phyloP scores from a whole-genome alignment of 2,888 invertebrate species.

The Calameuta pallipes region DNA sequence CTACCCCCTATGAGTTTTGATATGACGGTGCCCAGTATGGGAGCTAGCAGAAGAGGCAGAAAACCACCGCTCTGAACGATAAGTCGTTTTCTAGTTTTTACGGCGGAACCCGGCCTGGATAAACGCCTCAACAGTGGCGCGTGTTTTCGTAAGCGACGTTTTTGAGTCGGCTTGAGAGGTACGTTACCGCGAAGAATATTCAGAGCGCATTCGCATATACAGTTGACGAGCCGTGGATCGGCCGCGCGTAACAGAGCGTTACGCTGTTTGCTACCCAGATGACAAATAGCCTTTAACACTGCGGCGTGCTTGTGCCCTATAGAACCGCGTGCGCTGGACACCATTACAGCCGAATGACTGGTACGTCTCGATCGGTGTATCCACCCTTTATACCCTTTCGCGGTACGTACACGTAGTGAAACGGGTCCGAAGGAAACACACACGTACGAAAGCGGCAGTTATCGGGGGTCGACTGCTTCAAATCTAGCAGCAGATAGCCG shows the following conservation, averaged over 20 bases:
- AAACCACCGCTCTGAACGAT: conserved; percentile 13
- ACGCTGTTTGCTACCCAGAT: background rate
- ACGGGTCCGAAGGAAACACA: conserved; percentile 14
- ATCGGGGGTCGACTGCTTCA: conserved; percentile 28
- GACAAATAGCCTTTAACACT: background rate
- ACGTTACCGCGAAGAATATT: conserved; percentile 16
- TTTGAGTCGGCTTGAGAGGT: conserved; percentile 4
- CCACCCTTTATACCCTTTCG: conserved; percentile 1
- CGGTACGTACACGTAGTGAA: conserved; percentile 9
- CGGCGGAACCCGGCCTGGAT: background rate
- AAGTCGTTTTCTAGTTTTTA: no score
- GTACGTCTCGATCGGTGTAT: no score
- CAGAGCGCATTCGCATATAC: conserved; percentile 16
- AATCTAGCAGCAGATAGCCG: conserved; percentile 32
- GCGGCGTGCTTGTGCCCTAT: background rate
- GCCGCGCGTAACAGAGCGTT: conserved; percentile 4
- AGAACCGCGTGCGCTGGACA: conserved; percentile 5
- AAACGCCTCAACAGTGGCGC: no score
- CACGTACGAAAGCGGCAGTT: conserved; percentile 20
- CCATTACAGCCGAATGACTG: no score
- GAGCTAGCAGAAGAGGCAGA: background rate
- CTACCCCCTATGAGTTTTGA: background rate
- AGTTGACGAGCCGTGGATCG: background rate
- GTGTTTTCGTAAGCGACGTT: conserved; percentile 8
- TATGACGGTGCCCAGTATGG: background rate